Percentiles rank a stretch among this genome's conserved stretches.
Evolutionary conservation across 1,140 invertebrate genomes (phyloP).

Genomic region (Dendroctonus ponderosae): DNA sequence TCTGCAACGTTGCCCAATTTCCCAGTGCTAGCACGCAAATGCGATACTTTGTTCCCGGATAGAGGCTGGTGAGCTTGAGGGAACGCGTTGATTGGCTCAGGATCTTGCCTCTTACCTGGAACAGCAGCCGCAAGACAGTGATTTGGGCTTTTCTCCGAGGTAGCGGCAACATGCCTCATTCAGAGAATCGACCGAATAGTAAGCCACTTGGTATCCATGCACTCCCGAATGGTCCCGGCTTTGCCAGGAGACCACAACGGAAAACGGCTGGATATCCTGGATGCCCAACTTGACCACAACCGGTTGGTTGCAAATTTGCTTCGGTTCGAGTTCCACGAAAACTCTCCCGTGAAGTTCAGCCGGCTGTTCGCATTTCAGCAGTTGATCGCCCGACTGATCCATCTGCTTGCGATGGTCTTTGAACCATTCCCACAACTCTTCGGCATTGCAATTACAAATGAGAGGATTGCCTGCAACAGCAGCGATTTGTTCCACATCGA

Average conservation of each 20-base stretch:
- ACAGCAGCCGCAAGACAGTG: constrained; percentile 4
- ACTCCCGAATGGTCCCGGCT: constrained; percentile 83
- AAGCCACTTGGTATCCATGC: constrained; percentile 81
- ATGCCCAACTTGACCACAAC: constrained; percentile 78
- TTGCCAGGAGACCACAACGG: constrained; percentile 85
- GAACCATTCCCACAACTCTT: constrained; percentile 86
- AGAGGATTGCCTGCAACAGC: constrained; percentile 74
- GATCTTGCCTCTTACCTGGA: constrained; percentile 69
- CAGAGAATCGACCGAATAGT: constrained; percentile 70
- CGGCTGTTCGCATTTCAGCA: constrained; percentile 75
- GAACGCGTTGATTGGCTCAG: constrained; percentile 67
- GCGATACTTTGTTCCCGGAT: constrained; percentile 74
- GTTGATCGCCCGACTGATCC: constrained; percentile 48
- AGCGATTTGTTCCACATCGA: no score
- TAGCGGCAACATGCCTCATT: constrained; percentile 51
- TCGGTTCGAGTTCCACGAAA: constrained; percentile 74
- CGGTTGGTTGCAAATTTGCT: constrained; percentile 78
- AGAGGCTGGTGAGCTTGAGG: constrained; percentile 69
- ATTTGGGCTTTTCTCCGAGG: background rate
- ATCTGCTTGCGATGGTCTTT: constrained; percentile 76
- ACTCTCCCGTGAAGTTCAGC: constrained; percentile 70
- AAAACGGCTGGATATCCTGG: constrained; percentile 83
- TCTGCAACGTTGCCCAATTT: constrained; percentile 58
- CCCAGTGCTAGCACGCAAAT: constrained; percentile 83
- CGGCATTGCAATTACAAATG: constrained; percentile 77